Conservation (phyloP, 2,113 vertebrate species). For the Planiliza haematocheilus region DNA sequence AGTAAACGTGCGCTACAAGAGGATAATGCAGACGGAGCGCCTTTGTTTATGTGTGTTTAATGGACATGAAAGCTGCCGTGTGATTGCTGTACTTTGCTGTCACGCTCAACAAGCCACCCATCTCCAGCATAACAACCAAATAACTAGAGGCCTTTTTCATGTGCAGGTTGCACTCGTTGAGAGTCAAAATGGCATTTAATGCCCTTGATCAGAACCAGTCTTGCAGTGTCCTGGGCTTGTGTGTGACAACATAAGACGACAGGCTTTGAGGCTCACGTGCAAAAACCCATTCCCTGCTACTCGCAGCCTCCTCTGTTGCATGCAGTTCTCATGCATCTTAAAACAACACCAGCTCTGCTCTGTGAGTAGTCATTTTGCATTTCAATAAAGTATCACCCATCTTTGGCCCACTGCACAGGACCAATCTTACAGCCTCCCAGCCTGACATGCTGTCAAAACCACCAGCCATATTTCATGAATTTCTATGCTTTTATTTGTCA, state of each 20-base stretch:
- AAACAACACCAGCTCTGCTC: constrained; percentile 74
- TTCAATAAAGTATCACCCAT: constrained; percentile 77
- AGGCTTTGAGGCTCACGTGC: constrained; percentile 70
- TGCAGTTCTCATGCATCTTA: constrained; percentile 78
- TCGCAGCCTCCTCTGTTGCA: constrained; percentile 65
- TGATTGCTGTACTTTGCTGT: constrained; percentile 29
- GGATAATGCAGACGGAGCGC: constrained; percentile 9
- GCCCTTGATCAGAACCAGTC: constrained; percentile 69
- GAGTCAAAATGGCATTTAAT: constrained; percentile 64
- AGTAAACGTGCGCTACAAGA: background rate
- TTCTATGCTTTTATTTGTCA: constrained; percentile 75
- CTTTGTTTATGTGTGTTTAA: constrained; percentile 58
- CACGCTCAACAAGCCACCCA: constrained; percentile 43
- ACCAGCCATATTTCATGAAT: constrained; percentile 71
- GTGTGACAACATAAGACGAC: constrained; percentile 61
- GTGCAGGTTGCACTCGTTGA: constrained; percentile 12
- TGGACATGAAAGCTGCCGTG: constrained; percentile 47
- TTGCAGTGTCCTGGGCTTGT: constrained; percentile 37
- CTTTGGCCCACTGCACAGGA: constrained; percentile 71
- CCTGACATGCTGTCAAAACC: constrained; percentile 67
- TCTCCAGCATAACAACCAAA: constrained; percentile 49
- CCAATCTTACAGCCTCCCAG: constrained; percentile 59
- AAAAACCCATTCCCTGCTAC: constrained; percentile 47
- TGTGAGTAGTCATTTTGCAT: constrained; percentile 72
- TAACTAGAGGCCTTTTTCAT: constrained; percentile 37